A percentile compares a stretch with the other conserved stretches of the same genome.
Conservation (phyloP, 2,888 invertebrate genomes). For the Drosophila siamana region DNA sequence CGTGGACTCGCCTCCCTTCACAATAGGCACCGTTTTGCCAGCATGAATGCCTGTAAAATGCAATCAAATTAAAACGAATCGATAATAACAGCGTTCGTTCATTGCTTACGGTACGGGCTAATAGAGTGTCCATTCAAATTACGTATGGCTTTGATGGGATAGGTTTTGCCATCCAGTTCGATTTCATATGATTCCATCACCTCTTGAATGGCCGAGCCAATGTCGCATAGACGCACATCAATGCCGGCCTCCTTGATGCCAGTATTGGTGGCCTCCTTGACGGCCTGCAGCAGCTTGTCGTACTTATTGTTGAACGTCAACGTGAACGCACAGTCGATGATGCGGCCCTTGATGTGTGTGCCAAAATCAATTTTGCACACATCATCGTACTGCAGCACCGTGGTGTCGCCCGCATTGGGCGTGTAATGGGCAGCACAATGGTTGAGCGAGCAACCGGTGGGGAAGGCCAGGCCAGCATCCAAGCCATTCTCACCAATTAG, state of each 20-base stretch:
- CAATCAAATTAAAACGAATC: not conserved
- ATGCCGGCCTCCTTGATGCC: constrained; percentile 98
- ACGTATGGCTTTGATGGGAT: constrained; percentile 98
- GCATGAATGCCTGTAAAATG: constrained; percentile 91
- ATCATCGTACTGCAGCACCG: constrained; percentile 97
- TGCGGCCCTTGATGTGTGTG: constrained; percentile 98
- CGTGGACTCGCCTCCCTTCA: constrained; percentile 98
- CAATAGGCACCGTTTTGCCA: constrained; percentile 99
- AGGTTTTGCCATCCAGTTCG: constrained; percentile 97
- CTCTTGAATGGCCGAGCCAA: constrained; percentile 98
- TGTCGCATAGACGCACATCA: constrained; percentile 98
- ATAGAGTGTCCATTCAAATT: constrained; percentile 99
- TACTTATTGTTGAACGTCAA: constrained; percentile 98
- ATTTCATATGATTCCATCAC: constrained; percentile 99
- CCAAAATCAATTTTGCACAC: constrained; percentile 99
- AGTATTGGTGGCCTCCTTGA: constrained; percentile 99
- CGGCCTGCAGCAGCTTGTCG: constrained; percentile 96
- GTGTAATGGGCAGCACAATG: constrained; percentile 99
- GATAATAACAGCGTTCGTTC: not conserved
- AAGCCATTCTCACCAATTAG: constrained; percentile 97
- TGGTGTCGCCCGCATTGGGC: constrained; percentile 98
- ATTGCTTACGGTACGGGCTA: constrained; percentile 95
- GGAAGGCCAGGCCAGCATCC: constrained; percentile 97
- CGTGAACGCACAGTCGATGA: constrained; percentile 99
- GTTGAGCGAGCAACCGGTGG: constrained; percentile 99